Evolutionary conservation across 53 echinoderm and acorn worm species (phyloP), one percentile per base, ranked within the genome.

Genomic region (Antedon mediterranea): DNA sequence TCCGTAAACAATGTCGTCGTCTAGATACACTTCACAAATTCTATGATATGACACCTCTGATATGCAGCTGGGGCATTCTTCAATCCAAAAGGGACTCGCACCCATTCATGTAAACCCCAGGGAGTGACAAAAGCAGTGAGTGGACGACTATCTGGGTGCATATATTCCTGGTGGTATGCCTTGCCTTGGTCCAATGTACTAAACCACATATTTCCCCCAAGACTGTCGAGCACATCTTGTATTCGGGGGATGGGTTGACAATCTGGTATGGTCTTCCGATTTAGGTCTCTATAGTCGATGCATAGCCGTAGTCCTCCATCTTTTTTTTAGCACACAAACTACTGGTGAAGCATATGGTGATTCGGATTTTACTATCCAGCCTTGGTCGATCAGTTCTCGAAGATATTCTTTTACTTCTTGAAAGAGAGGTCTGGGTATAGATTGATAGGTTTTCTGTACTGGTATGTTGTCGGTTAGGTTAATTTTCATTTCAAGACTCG

Each of bases 281-380:
- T 89, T 28, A 89, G 72, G 4, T 71, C 80, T 28, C 81, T 37
- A 43, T 73, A 87, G 34, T 83, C 84, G 30, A 32, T 33, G 34
- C 86, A 86, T 23, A 91, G 79, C 26, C 88, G 80, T 1, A 92
- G 71, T 11, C 78, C 71, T 29, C 92, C 89, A 79, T 89, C 92
- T 31, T 86, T 83, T 71, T n/a, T 92, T 89, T n/a, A 89, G 31
- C 0, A 89, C 89, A 76, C 93, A 93, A 27, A 93, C 93, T 3
- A 93, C 80, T 8, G 89, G 93, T 3, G 89, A 86, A 0, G 93
- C 76, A 57, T 92, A 89, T 3, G 84, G 73, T 5, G 87, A 89
- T 34, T 81, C 32, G 4, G 87, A 93, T 28, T 87, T 87, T 29
- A 28, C 71, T 3, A 93, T 83, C 89, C 87, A 89, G 0, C 83